A percentile compares a stretch with the other conserved stretches of the same genome.
Evolutionary conservation across 2,113 vertebrate genomes (phyloP).

Genomic region (Astur gentilis): DNA sequence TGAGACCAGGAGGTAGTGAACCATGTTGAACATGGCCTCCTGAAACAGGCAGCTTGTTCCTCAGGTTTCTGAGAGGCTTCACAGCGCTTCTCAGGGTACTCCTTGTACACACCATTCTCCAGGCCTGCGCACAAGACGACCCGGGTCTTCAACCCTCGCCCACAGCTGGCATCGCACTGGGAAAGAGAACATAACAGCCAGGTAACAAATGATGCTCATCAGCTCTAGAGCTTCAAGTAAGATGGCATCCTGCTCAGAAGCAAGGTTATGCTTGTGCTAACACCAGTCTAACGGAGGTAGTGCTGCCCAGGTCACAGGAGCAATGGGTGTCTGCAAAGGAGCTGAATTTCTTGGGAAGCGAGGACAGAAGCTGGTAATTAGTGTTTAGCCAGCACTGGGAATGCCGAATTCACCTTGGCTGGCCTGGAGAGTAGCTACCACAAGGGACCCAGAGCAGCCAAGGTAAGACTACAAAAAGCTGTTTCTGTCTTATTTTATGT

Average conservation of each 20-base stretch:
- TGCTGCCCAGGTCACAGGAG: not conserved
- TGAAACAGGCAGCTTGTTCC: conserved; percentile 74
- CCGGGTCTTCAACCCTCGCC: conserved; percentile 73
- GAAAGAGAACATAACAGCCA: not conserved
- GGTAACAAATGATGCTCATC: fast-evolving
- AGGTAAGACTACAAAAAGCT: not conserved
- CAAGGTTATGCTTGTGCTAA: not conserved
- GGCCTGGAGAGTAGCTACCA: not conserved
- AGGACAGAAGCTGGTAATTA: not conserved
- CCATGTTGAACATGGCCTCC: conserved; percentile 81
- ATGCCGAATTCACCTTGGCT: not conserved
- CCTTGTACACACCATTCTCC: conserved; percentile 75
- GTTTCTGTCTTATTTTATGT: not conserved
- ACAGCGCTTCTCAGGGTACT: conserved; percentile 74
- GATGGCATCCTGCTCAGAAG: not conserved
- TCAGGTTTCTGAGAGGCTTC: conserved; percentile 66
- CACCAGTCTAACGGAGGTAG: not conserved
- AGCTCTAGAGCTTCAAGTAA: not conserved
- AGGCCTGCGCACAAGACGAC: conserved; percentile 77
- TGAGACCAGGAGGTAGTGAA: conserved; percentile 88
- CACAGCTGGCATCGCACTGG: conserved; percentile 81
- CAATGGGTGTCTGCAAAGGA: not conserved
- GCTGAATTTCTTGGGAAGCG: not conserved
- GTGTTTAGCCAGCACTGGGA: not conserved
- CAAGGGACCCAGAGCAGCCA: not conserved